Percentiles rank a stretch among this genome's conserved stretches.
phyloP scores from a whole-genome alignment of 1,140 invertebrate genomes.

The Pinna nobilis region DNA sequence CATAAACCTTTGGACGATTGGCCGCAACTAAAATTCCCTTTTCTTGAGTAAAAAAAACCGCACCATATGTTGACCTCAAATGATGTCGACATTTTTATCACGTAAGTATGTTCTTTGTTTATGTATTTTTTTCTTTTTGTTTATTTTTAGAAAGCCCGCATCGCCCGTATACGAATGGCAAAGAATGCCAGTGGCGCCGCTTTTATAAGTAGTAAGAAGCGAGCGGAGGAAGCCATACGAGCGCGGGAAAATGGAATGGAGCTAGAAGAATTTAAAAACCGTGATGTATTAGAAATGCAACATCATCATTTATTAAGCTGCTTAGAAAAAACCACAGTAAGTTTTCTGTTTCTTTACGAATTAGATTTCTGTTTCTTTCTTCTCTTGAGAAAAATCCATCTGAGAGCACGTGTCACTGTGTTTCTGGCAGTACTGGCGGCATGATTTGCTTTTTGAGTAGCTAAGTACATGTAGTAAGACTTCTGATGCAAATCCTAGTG shows the following conservation, averaged over 20 bases:
- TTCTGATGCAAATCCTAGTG: too few species aligned
- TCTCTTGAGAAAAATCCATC: too few species aligned
- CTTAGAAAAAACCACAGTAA: conserved; percentile 98
- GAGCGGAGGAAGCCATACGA: conserved; percentile 89
- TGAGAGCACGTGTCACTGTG: too few species aligned
- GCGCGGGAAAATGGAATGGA: conserved; percentile 77
- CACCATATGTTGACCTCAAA: background rate
- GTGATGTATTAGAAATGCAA: conserved; percentile 99
- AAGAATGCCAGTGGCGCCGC: conserved; percentile 99
- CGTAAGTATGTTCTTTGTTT: background rate
- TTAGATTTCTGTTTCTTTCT: too few species aligned
- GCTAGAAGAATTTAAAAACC: conserved; percentile 88
- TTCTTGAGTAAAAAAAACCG: too few species aligned
- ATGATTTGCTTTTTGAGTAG: too few species aligned
- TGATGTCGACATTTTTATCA: background rate
- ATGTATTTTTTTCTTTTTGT: background rate
- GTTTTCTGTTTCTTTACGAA: too few species aligned
- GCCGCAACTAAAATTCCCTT: too few species aligned
- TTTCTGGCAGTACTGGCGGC: too few species aligned
- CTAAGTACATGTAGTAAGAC: too few species aligned
- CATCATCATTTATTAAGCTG: conserved; percentile 98
- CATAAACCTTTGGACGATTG: too few species aligned
- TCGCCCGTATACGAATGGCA: conserved; percentile 97
- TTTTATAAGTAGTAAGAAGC: conserved; percentile 99
- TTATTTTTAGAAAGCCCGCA: conserved; percentile 93